Base-by-base conservation (phyloP, 2,113 vertebrate species). In the Oryzias melastigma region DNA sequence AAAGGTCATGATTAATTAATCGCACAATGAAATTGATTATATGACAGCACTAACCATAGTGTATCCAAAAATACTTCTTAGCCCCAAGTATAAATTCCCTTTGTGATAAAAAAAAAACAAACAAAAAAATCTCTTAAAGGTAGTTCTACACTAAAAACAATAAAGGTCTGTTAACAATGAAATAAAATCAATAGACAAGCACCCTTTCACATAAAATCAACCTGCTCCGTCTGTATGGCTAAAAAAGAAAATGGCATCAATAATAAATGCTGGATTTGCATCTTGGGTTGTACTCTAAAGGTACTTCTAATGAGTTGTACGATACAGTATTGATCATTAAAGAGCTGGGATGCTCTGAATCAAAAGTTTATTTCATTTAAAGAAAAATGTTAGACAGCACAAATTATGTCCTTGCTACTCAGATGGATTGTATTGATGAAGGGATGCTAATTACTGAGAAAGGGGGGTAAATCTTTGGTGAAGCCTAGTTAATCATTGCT, bases 101-200 rank as follows among this genome's bases (percentile, higher is more conserved):
- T 60, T 68, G 50, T 75, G 75, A 81, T 73, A 66, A 60, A 73
- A 58, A 43, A 57, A 54, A 74, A 81, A n/a, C n/a, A n/a, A n/a
- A n/a, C n/a, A 86, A 82, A 80, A 48, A 79, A 86, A 88, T 81
- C 83, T 48, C 71, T 80, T 60, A 75, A 81, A 80, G 78, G 57
- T 65, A 78, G 67, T 63, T 77, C 55, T 58, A 77, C 66, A 82
- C 78, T 85, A 80, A 81, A 84, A 89, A 87, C 75, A 85, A 84
- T 83, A 79, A 86, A 74, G 65, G 70, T 80, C 75, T 82, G 78
- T 88, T 83, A 85, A 85, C 77, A 75, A 45, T 80, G 77, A 86
- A 79, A 85, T 80, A 83, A 58, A 85, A 74, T 65, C 80, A 71
- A 83, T 78, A 78, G 81, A 81, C 65, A 77, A 78, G 58, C 48